A percentile compares a stretch with the other conserved stretches of the same genome.
phyloP scores from a whole-genome alignment of 2,888 invertebrate genomes.

The Taenaris catops region DNA sequence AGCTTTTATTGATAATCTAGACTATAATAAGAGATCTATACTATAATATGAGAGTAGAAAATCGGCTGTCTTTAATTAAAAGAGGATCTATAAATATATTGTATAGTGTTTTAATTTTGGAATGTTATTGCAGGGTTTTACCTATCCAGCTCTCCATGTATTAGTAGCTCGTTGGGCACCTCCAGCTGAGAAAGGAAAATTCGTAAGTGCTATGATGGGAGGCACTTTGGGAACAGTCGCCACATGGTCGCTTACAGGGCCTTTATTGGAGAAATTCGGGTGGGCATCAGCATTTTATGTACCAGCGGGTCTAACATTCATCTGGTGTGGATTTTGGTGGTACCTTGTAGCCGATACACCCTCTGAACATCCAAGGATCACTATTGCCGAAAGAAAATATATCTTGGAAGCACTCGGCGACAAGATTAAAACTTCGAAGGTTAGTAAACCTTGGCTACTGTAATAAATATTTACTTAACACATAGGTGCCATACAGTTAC shows the following conservation, averaged over 20 bases:
- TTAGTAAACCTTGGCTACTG: constrained; percentile 37
- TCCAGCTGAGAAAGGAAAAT: constrained; percentile 86
- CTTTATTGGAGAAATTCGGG: constrained; percentile 80
- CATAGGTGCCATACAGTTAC: constrained; percentile 13
- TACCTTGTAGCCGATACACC: constrained; percentile 83
- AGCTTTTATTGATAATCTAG: too few species aligned
- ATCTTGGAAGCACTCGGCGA: constrained; percentile 81
- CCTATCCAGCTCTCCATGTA: constrained; percentile 82
- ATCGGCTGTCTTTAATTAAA: too few species aligned
- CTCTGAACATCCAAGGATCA: constrained; percentile 80
- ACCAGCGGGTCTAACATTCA: constrained; percentile 73
- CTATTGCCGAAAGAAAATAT: constrained; percentile 80
- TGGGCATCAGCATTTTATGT: constrained; percentile 86
- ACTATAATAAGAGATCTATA: too few species aligned
- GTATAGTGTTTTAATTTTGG: not conserved
- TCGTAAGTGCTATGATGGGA: constrained; percentile 85
- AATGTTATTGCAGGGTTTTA: constrained; percentile 66
- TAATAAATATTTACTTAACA: constrained; percentile 14
- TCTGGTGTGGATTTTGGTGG: constrained; percentile 82
- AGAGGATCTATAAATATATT: not conserved
- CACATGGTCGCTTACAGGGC: constrained; percentile 84
- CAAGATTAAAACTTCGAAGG: constrained; percentile 78
- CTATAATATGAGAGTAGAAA: too few species aligned
- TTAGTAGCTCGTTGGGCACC: constrained; percentile 87
- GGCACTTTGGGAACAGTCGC: constrained; percentile 86